Evolutionary conservation across 1,140 invertebrate genomes (phyloP), one percentile per base, ranked within the genome.

Genomic region (Bombus huntii): DNA sequence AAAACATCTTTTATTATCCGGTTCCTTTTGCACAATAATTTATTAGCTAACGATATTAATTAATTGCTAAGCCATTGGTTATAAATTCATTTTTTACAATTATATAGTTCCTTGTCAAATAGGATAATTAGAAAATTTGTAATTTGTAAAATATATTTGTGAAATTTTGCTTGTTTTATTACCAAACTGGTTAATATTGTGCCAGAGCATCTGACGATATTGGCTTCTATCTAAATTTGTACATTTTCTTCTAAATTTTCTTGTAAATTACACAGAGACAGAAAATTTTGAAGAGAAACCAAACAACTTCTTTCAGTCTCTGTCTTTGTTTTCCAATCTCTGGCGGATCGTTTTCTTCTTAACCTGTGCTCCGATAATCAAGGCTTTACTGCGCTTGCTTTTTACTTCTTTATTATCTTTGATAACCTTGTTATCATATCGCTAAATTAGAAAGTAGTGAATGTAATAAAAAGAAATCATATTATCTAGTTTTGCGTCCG

Each of bases 1-100:
- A 62, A 37, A 68, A 66, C 78, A 75, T 42, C 57, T 25, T 83
- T 71, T 42, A 68, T 57, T 72, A 68, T 37, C 15, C 4, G 28
- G 28, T 3, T n/a, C 28, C 28, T 62, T 13, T n/a, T 5, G 59
- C 28, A 13, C 59, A 12, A n/a, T 62, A 62, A 62, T 62, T 62
- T 5, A 13, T 13, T n/a, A 13, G 28, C 28, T 62, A n/a, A 28
- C 0, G 13, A 18, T 4, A 65, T 65, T 66, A 31, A 5, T 31
- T 6, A 22, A 18, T 53, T 22, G 1, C 18, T 6, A 8, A 53
- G 18, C 0, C 47, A 22, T 53, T 53, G 47, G 5, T 53, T 53
- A 53, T 22, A 53, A 53, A 53, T 66, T 31, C 2, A 31, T 31
- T 31, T 8, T 8, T 8, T 15, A 15, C 6, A 18, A 34, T 66